phyloP scores from a whole-genome alignment of 2,888 invertebrate species.

The Orthosia gothica region DNA sequence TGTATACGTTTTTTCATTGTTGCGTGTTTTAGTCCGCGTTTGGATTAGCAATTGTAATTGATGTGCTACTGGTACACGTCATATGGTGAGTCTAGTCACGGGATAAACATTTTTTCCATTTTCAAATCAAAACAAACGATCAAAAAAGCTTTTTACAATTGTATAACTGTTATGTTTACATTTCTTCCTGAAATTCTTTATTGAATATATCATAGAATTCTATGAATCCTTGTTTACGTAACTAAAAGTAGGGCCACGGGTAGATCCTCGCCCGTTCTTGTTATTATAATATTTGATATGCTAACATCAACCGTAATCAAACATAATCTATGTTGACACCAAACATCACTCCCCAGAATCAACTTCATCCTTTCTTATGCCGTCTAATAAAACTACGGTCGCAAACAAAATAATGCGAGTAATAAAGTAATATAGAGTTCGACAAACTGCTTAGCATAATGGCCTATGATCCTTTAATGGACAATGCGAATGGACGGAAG shows the following conservation, averaged over 20 bases:
- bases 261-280: conserved; percentile 26
- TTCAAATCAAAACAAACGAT: conserved; percentile 27
- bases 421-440: conserved; percentile 73
- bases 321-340: conserved; percentile 55
- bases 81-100: conserved; percentile 33
- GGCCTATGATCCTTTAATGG: conserved; percentile 82
- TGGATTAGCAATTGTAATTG: conserved; percentile 66
- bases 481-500: conserved; percentile 84
- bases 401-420: conserved; percentile 68
- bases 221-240: conserved; percentile 31
- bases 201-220: conserved; percentile 15
- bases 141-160: conserved; percentile 21
- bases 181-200: not conserved
- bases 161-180: conserved; percentile 29
- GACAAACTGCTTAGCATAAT: conserved; percentile 79
- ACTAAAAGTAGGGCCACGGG: conserved; percentile 39
- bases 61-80: conserved; percentile 34
- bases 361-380: conserved; percentile 63
- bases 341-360: conserved; percentile 65
- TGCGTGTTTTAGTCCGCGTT: conserved; percentile 44
- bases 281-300: conserved; percentile 56
- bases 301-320: conserved; percentile 50
- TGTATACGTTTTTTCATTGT: conserved; percentile 44
- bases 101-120: conserved; percentile 45
- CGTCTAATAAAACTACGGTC: conserved; percentile 63